Conservation (phyloP, 2,888 invertebrate species). For the Drosophila meridiana region DNA sequence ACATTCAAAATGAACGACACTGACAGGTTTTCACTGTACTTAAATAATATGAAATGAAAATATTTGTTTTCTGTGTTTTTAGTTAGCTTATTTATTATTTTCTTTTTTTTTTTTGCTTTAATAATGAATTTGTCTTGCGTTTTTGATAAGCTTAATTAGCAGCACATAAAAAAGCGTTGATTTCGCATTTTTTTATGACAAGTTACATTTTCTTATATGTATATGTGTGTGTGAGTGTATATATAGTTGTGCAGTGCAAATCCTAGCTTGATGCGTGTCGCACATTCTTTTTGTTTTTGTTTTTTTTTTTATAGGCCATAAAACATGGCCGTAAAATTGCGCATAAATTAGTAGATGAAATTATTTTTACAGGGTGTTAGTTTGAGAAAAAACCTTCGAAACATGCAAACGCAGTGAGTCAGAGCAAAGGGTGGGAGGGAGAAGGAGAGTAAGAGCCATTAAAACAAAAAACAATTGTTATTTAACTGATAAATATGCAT, state of each 20-base stretch:
- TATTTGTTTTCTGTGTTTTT: slow-evolving; percentile 38
- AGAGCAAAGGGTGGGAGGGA: background rate
- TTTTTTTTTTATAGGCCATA: slow-evolving; percentile 34
- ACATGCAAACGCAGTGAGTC: slow-evolving; percentile 22
- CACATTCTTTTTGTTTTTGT: slow-evolving; percentile 13
- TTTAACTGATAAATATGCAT: background rate
- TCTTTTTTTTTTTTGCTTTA: slow-evolving; percentile 20
- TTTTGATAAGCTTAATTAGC: slow-evolving; percentile 72
- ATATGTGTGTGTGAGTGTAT: background rate
- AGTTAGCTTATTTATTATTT: slow-evolving; percentile 13
- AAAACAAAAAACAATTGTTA: background rate
- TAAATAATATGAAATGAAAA: slow-evolving; percentile 49
- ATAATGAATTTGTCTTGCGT: slow-evolving; percentile 36
- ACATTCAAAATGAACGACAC: slow-evolving; percentile 60
- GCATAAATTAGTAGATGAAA: slow-evolving; percentile 20
- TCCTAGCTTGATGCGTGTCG: slow-evolving; percentile 30
- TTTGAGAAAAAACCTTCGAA: slow-evolving; percentile 16
- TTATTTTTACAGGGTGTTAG: slow-evolving; percentile 27
- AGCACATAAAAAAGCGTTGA: slow-evolving; percentile 58
- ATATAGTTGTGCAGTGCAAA: slow-evolving; percentile 18
- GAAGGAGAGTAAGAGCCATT: background rate
- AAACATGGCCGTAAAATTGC: slow-evolving; percentile 33
- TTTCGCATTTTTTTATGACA: slow-evolving; percentile 24
- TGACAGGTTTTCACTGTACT: slow-evolving; percentile 66
- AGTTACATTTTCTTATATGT: slow-evolving; percentile 1